Base-by-base conservation (phyloP, 2,888 invertebrate species). In the Archips xylosteana region DNA sequence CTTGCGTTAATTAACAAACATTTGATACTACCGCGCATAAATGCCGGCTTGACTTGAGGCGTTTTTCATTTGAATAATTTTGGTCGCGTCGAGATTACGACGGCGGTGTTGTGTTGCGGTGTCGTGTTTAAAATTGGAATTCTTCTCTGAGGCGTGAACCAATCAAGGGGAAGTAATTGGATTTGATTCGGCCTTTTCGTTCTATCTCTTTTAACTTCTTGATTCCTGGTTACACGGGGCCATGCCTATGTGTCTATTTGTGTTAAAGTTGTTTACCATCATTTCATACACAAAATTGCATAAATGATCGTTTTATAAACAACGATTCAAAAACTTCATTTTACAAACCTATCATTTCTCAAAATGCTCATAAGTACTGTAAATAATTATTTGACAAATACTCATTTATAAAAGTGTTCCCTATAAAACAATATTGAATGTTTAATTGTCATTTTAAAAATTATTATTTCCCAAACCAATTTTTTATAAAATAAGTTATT, bases 71-170 rank as follows among this genome's bases (percentile, higher is more conserved):
- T 68, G 63, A 73, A 68, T 59, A 69, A 69, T 63, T 39, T 59
- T 66, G 49, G 62, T 47, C 34, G 45, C 54, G 32, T n/a, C 67
- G 67, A 57, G 67, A 73, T 73, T 60, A 47, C 68, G 65, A 12
- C 34, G 71, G 54, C 71, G 68, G 68, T 69, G 73, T 69, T 73
- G 59, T 68, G 68, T 73, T 67, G 61, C 69, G 34, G 45, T 54
- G 54, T 59, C 67, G 73, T 63, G 68, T 73, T 73, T 69, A 64
- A 73, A 73, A 73, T 73, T 73, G 63, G 64, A 73, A 73, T 73
- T 63, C 73, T 73, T 73, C 63, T 69, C 39, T 64, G 63, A 13
- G 47, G 32, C 66, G 63, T 57, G 65, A 65, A 72, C 32, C 57
- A 72, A 68, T 68, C 49, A 47, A 47, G n/a, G 47, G 51, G 51